Conservation (phyloP, 2,797 vertebrate genomes). For the Rachycentron canadum region DNA sequence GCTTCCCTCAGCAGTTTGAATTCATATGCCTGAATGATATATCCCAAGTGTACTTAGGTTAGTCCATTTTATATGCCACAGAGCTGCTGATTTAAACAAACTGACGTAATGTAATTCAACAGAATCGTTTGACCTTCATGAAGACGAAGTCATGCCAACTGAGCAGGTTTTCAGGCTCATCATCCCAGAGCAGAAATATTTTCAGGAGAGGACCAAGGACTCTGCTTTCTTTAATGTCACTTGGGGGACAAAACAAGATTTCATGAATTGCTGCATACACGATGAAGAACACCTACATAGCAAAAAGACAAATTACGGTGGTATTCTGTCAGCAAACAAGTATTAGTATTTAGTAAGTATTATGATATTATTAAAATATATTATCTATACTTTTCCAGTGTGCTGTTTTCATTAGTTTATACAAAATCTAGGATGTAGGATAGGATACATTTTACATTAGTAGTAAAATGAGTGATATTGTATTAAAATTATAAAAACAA, state of each 20-base stretch:
- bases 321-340: background rate
- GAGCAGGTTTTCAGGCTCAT: slow-evolving; percentile 45
- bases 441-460: background rate
- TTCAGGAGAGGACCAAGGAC: slow-evolving; percentile 15
- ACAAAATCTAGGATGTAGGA: background rate
- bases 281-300: background rate
- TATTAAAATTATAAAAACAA: background rate
- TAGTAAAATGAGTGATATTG: background rate
- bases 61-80: slow-evolving; percentile 58
- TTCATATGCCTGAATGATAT: slow-evolving; percentile 60
- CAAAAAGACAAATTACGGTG: background rate
- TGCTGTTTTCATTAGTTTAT: background rate
- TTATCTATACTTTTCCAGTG: background rate
- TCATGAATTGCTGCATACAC: background rate
- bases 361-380: too few relatives aligned
- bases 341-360: background rate
- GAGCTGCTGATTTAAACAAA: slow-evolving; percentile 75
- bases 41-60: slow-evolving; percentile 59
- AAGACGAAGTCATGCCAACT: slow-evolving; percentile 54
- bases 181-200: slow-evolving; percentile 15
- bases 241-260: slow-evolving; percentile 5
- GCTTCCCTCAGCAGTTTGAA: slow-evolving; percentile 73
- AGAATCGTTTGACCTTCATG: slow-evolving; percentile 59
- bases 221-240: slow-evolving; percentile 2
- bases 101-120: slow-evolving; percentile 56